Conservation (phyloP, 2,797 vertebrate species). For the Sardinella longiceps region DNA sequence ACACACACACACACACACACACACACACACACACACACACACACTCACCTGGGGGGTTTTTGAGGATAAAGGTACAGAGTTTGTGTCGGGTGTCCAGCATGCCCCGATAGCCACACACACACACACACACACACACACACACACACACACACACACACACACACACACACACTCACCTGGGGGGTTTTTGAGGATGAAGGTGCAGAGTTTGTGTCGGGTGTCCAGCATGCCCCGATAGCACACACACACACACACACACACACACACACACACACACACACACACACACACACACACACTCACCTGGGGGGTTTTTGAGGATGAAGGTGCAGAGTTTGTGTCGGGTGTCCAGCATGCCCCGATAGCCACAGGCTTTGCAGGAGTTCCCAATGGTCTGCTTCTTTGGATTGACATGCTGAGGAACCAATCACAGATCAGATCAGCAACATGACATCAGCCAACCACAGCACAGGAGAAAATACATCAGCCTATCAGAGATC, state of each 20-base stretch:
- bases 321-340: constrained; percentile 99
- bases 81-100: too few species aligned
- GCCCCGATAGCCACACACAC: too few species aligned
- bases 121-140: neutral
- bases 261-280: neutral
- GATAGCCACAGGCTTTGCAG: constrained; percentile 98
- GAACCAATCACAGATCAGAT: neutral
- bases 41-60: constrained; percentile 95
- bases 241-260: neutral
- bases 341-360: constrained; percentile 98
- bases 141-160: too few species aligned
- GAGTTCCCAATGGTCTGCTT: constrained; percentile 99
- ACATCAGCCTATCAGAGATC: neutral
- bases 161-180: neutral
- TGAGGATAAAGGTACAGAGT: constrained; percentile 99
- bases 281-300: constrained; percentile 54
- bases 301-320: constrained; percentile 99
- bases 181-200: neutral
- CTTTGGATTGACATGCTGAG: constrained; percentile 97
- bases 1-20: constrained; percentile 89
- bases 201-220: too few species aligned
- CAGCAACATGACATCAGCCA: neutral
- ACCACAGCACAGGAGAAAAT: neutral
- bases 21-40: too few species aligned
- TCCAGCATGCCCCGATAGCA: neutral